Conservation (phyloP, 1,140 invertebrate species). For the Pinna nobilis region DNA sequence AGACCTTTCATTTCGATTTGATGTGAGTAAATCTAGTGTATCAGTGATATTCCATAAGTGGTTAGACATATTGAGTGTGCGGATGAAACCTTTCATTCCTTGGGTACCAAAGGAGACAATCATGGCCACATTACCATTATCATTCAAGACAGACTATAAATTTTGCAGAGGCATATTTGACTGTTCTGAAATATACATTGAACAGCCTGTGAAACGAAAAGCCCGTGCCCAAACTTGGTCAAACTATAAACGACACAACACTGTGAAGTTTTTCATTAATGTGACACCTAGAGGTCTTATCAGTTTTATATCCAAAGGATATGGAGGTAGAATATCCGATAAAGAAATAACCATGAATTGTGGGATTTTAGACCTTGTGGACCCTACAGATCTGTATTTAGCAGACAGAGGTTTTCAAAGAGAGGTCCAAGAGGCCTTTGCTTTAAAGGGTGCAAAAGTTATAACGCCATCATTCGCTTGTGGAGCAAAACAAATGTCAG, state of each 20-base stretch:
- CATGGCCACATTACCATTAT: conserved; percentile 54
- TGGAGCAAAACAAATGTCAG: conserved; percentile 11
- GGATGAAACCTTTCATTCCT: no score
- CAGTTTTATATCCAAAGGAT: conserved; percentile 23
- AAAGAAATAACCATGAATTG: neutral
- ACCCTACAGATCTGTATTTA: neutral
- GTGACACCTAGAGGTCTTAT: conserved; percentile 28
- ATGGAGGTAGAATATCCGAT: conserved; percentile 30
- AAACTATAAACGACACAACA: conserved; percentile 32
- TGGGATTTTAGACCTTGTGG: conserved; percentile 4
- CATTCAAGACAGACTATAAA: conserved; percentile 65
- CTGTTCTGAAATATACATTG: conserved; percentile 72
- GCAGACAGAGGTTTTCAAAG: conserved; percentile 23
- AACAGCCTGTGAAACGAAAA: conserved; percentile 56
- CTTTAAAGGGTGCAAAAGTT: neutral
- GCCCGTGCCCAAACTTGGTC: conserved; percentile 24
- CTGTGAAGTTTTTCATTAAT: conserved; percentile 32
- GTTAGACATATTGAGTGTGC: no score
- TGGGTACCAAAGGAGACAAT: no score
- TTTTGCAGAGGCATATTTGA: conserved; percentile 72
- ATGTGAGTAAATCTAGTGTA: no score
- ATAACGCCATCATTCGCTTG: no score
- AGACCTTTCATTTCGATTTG: no score
- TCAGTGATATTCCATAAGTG: no score
- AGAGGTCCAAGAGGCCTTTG: neutral